Evolutionary conservation across 2,113 vertebrate genomes (phyloP).

Genomic region (Bufo bufo): DNA sequence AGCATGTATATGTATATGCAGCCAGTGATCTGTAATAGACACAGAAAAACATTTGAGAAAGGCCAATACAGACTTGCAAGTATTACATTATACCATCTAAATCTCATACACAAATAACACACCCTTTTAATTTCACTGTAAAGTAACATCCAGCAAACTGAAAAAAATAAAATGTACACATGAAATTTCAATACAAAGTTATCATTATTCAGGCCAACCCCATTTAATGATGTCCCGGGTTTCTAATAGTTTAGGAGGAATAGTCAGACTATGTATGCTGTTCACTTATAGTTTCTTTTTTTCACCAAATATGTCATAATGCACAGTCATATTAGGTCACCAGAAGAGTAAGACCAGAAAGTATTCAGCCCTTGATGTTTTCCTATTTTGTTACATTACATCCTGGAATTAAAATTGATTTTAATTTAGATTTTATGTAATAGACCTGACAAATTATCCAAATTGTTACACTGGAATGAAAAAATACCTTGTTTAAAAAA

Average conservation of each 20-base stretch:
- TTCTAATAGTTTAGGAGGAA: not conserved
- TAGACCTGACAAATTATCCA: too few species aligned
- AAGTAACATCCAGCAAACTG: not conserved
- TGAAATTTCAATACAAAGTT: not conserved
- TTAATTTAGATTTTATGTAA: too few species aligned
- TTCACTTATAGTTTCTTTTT: not conserved
- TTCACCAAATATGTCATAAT: too few species aligned
- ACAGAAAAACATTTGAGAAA: not conserved
- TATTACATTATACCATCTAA: conserved; percentile 28
- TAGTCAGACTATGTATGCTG: not conserved
- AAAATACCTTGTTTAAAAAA: too few species aligned
- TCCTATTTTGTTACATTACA: too few species aligned
- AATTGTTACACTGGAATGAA: too few species aligned
- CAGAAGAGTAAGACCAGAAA: not conserved
- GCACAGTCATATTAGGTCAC: not conserved
- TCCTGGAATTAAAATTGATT: too few species aligned
- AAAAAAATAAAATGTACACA: not conserved
- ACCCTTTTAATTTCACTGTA: not conserved
- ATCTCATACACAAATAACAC: not conserved
- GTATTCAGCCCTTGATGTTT: too few species aligned
- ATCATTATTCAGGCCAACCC: not conserved
- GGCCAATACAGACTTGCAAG: conserved; percentile 11
- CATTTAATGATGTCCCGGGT: not conserved
- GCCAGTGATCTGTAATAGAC: not conserved
- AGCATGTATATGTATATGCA: not conserved